Evolutionary conservation across 1,140 invertebrate genomes (phyloP).

Genomic region (Drosophila lini): DNA sequence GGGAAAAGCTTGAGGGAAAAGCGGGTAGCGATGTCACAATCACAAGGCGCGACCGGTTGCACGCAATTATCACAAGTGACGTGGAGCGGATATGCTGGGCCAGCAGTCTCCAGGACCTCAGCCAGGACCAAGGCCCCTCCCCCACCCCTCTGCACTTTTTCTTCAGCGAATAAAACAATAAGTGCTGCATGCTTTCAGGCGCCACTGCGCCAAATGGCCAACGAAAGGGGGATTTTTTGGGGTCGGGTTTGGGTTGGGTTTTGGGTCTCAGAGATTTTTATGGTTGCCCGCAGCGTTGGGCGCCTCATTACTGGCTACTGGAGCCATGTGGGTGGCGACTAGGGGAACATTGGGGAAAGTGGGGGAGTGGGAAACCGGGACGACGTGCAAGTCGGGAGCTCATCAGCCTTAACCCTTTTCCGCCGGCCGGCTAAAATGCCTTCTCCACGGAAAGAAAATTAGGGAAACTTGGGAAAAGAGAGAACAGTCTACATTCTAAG

Average conservation of each 20-base stretch:
- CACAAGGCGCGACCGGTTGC: conserved; percentile 69
- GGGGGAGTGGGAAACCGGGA: conserved; percentile 15
- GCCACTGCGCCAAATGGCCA: conserved; percentile 75
- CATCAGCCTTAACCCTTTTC: conserved; percentile 79
- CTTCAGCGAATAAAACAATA: conserved; percentile 76
- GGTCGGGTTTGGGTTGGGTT: not conserved
- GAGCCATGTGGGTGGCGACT: conserved; percentile 11
- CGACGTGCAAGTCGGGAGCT: conserved; percentile 49
- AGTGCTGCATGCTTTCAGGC: conserved; percentile 80
- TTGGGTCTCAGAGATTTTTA: conserved; percentile 62
- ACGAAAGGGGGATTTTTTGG: conserved; percentile 8
- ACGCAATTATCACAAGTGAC: conserved; percentile 82
- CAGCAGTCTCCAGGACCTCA: conserved; percentile 35
- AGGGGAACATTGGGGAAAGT: not conserved
- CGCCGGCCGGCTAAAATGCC: conserved; percentile 18
- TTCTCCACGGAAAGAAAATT: not conserved
- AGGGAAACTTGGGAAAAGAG: too few relatives aligned
- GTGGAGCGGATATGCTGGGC: conserved; percentile 79
- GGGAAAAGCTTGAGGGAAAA: not conserved
- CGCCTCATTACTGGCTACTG: conserved; percentile 67
- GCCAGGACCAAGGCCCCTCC: not conserved
- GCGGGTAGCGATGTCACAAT: conserved; percentile 49
- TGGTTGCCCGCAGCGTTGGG: conserved; percentile 75
- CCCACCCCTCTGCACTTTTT: conserved; percentile 4
- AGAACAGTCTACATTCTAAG: too few relatives aligned